phyloP scores from a whole-genome alignment of 2,113 vertebrate species.

The Myotis yumanensis region DNA sequence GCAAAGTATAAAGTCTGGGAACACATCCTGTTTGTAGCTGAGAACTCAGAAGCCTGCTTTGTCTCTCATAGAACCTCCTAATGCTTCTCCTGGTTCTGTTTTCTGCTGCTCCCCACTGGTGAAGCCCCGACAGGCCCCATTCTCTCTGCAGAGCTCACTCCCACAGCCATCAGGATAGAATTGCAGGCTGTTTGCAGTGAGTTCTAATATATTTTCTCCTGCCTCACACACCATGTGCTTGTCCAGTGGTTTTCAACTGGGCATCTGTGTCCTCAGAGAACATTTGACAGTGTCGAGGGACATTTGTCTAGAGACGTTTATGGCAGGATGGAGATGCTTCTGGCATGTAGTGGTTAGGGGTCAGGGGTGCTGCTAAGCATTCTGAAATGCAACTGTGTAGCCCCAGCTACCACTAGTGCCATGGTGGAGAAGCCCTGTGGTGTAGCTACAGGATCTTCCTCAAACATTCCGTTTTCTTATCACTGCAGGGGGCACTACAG shows the following conservation, averaged over 20 bases:
- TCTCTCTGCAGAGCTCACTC: neutral
- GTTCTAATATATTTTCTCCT: neutral
- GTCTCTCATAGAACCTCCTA: neutral
- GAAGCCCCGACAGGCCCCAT: neutral
- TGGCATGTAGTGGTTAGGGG: neutral
- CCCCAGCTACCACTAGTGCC: neutral
- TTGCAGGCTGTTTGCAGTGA: neutral
- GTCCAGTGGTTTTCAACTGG: neutral
- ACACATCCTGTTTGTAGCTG: neutral
- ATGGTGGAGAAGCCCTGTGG: neutral
- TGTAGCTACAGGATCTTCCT: neutral
- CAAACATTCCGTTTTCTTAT: neutral
- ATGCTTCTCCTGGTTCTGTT: neutral
- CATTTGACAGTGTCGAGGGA: neutral
- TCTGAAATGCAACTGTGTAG: neutral
- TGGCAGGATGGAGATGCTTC: neutral
- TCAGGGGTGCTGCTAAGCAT: neutral
- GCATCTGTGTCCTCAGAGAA: neutral
- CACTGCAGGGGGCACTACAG: neutral
- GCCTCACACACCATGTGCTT: neutral
- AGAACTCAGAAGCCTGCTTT: neutral
- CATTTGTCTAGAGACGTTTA: neutral
- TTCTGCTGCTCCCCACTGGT: neutral
- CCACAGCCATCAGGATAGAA: neutral
- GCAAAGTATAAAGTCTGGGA: neutral